These are phyloP conservation scores for Philhelius pedissequus DNA, from an alignment of 2,888 invertebrate genomes.

Conservation along the genomic window DNA sequence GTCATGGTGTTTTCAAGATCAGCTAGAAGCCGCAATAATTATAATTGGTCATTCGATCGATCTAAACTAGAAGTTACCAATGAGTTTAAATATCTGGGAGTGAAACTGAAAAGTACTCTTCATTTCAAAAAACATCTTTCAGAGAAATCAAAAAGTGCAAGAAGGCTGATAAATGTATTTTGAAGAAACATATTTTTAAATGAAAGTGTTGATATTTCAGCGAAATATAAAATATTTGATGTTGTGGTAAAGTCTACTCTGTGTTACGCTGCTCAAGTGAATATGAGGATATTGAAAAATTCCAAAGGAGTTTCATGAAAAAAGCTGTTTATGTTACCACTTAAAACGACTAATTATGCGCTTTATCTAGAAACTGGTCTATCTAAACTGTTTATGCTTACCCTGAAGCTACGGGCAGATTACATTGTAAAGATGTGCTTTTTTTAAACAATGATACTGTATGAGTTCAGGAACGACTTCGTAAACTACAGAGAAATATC, in stretches of 20 bases:
- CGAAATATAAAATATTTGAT: constrained; percentile 3
- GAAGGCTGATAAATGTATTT: background rate
- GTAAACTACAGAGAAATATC: background rate
- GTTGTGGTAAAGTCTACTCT: background rate
- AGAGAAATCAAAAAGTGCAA: background rate
- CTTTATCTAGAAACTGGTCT: background rate
- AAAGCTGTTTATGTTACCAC: background rate
- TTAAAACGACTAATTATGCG: background rate
- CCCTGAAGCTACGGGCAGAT: background rate
- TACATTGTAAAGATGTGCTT: background rate
- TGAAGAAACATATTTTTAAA: background rate
- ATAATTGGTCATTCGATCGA: too few species aligned
- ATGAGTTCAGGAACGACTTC: background rate
- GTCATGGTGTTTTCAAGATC: too few species aligned
- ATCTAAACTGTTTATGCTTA: background rate
- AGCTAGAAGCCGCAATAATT: too few species aligned
- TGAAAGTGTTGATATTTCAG: background rate
- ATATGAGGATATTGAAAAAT: too few species aligned
- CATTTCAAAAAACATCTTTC: background rate
- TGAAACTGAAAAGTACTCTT: background rate
- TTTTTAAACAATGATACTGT: background rate
- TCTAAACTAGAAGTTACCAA: too few species aligned
- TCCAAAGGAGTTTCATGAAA: background rate
- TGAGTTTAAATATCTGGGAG: too few species aligned
- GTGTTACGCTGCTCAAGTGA: background rate